Evolutionary conservation across 1,140 invertebrate species (phyloP).

Genomic region (Drosophila ficusphila): DNA sequence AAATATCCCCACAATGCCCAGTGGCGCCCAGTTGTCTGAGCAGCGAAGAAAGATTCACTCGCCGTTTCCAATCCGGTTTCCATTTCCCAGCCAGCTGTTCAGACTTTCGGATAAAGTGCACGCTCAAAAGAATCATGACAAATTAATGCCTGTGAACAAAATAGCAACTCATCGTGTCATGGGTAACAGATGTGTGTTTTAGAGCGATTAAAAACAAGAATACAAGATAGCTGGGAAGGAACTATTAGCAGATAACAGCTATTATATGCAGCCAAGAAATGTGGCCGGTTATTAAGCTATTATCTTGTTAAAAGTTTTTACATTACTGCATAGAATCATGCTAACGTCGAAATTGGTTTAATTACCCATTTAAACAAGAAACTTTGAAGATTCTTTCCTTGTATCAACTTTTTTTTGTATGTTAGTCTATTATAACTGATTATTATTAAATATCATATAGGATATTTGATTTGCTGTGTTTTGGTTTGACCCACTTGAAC

Average conservation of each 20-base stretch:
- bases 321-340: background rate
- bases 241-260: conserved; percentile 1
- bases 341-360: background rate
- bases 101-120: conserved; percentile 1
- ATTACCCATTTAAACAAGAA: background rate
- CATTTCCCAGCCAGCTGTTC: conserved; percentile 17
- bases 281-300: background rate
- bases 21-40: conserved; percentile 24
- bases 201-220: background rate
- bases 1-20: conserved; percentile 1
- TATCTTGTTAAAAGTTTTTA: background rate
- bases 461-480: background rate
- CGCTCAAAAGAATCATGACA: conserved; percentile 6
- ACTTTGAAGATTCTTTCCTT: background rate
- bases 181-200: background rate
- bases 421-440: background rate
- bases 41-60: conserved; percentile 16
- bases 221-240: background rate
- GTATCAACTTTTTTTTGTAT: background rate
- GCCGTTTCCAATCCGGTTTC: conserved; percentile 1
- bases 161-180: background rate
- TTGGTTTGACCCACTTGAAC: background rate
- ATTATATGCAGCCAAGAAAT: background rate
- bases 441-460: background rate
- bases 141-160: conserved; percentile 20